Conservation (phyloP, 2,113 vertebrate species). For the Hippolais icterina region DNA sequence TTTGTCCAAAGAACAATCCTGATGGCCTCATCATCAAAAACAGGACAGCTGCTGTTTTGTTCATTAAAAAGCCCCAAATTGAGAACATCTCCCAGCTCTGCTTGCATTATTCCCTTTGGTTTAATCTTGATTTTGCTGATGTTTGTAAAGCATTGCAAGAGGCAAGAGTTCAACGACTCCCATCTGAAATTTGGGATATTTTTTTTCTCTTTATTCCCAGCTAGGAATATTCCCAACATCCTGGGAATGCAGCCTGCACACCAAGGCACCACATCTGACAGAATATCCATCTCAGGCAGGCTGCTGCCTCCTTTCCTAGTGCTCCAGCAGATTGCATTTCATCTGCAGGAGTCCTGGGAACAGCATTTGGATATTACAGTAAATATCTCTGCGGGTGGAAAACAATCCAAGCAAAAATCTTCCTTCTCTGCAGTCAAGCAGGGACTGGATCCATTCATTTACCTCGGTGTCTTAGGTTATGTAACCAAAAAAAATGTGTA, state of each 20-base stretch:
- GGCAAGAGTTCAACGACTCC: background rate
- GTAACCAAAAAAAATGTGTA: too few species aligned
- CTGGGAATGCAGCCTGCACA: background rate
- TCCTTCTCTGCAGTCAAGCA: background rate
- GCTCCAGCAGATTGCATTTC: background rate
- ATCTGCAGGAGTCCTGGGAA: background rate
- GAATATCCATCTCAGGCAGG: background rate
- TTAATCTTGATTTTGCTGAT: background rate
- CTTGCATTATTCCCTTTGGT: background rate
- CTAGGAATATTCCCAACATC: background rate
- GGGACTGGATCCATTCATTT: background rate
- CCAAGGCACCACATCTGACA: background rate
- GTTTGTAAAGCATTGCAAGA: background rate
- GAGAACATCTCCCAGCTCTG: background rate
- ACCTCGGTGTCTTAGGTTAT: background rate
- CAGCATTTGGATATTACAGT: background rate
- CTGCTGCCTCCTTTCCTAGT: background rate
- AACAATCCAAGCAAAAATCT: background rate
- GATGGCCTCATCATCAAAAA: background rate
- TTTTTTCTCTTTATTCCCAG: background rate
- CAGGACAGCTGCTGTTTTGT: background rate
- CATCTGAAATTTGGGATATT: background rate
- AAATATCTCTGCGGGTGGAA: background rate
- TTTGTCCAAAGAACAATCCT: background rate
- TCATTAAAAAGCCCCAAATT: background rate